A percentile compares a stretch with the other conserved stretches of the same genome.
These are phyloP conservation scores for Pediacus dermestoides DNA, from an alignment of 2,888 invertebrate species.

Conservation along the genomic window DNA sequence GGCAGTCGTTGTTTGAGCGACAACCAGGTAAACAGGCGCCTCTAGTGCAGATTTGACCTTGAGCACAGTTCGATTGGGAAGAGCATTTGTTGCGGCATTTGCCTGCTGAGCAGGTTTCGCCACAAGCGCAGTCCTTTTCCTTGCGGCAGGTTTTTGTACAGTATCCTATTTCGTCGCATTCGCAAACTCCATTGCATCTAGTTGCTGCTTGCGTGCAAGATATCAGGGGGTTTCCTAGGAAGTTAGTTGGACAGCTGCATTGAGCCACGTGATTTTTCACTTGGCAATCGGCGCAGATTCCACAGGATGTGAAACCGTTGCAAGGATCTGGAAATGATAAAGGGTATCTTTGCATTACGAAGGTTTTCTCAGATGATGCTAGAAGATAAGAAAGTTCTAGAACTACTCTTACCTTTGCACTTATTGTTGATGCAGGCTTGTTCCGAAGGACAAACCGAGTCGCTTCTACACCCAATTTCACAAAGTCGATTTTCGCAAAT, in stretches of 20 bases:
- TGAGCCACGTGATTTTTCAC: constrained; percentile 81
- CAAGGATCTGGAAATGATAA: constrained; percentile 88
- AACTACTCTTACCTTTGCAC: constrained; percentile 62
- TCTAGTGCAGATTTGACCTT: constrained; percentile 72
- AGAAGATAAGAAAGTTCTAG: too few relatives aligned
- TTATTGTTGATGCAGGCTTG: constrained; percentile 80
- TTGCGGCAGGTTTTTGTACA: constrained; percentile 68
- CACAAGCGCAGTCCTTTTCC: constrained; percentile 72
- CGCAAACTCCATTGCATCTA: constrained; percentile 72
- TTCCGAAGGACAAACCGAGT: constrained; percentile 69
- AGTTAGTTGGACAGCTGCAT: constrained; percentile 79
- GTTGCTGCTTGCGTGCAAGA: constrained; percentile 70
- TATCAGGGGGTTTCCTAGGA: constrained; percentile 76
- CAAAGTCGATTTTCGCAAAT: constrained; percentile 86
- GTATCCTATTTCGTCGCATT: constrained; percentile 78
- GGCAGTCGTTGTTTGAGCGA: constrained; percentile 73
- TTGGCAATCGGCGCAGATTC: constrained; percentile 77
- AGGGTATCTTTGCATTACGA: too few relatives aligned
- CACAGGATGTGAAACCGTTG: constrained; percentile 68
- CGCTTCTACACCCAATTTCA: constrained; percentile 81
- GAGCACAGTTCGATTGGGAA: constrained; percentile 62
- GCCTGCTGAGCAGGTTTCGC: constrained; percentile 71
- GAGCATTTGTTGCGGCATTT: constrained; percentile 73
- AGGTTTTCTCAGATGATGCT: too few relatives aligned
- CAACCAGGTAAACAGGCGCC: constrained; percentile 79